Evolutionary conservation across 2,797 vertebrate genomes (phyloP).

Genomic region (Hoplostethus atlanticus): DNA sequence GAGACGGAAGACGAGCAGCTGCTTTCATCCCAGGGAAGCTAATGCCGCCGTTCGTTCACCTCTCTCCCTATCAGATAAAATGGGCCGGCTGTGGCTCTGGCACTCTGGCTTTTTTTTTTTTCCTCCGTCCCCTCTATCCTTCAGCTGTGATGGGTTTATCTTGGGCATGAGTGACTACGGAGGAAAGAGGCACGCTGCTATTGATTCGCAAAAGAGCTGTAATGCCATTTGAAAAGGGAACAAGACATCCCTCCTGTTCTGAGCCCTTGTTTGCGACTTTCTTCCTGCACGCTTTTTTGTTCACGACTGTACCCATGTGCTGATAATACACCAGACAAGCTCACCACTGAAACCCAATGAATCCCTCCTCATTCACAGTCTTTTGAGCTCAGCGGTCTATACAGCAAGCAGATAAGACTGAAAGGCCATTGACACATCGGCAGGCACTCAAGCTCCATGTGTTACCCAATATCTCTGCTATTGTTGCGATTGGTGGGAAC

Average conservation of each 20-base stretch:
- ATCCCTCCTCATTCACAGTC: constrained; percentile 10
- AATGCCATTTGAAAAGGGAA: constrained; percentile 74
- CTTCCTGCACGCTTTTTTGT: constrained; percentile 38
- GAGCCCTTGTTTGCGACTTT: constrained; percentile 46
- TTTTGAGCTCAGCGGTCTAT: constrained; percentile 17
- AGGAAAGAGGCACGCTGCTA: constrained; percentile 66
- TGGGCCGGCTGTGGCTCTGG: constrained; percentile 65
- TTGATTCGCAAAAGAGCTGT: constrained; percentile 82
- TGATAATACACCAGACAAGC: constrained; percentile 42
- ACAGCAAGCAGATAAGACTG: constrained; percentile 22
- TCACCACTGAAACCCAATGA: constrained; percentile 10
- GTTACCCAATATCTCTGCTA: constrained; percentile 39
- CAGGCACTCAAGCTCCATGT: constrained; percentile 35
- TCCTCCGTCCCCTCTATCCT: constrained; percentile 45
- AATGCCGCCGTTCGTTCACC: constrained; percentile 74
- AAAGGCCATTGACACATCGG: not conserved
- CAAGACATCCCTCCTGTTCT: constrained; percentile 31
- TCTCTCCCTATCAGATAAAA: constrained; percentile 75
- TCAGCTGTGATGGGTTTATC: constrained; percentile 76
- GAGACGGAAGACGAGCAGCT: constrained; percentile 74
- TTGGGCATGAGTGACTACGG: constrained; percentile 65
- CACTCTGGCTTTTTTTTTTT: constrained; percentile 38
- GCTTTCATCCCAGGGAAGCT: constrained; percentile 80
- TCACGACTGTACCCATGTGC: constrained; percentile 6
- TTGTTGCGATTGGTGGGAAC: constrained; percentile 54